Percentiles rank a stretch among this genome's conserved stretches.
phyloP scores from a whole-genome alignment of 2,888 invertebrate genomes.

The Meghimatium bilineatum region DNA sequence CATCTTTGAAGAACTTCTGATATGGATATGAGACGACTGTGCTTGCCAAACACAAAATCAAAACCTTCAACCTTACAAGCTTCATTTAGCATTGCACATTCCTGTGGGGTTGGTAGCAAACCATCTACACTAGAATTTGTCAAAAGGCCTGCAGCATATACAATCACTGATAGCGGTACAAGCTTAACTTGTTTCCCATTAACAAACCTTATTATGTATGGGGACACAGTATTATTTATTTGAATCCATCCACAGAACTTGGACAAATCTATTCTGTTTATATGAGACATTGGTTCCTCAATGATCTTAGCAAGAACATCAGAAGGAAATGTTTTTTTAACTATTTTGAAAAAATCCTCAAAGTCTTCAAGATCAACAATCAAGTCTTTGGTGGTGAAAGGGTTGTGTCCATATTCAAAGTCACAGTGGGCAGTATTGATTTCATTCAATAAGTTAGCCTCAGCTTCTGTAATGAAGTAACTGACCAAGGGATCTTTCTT shows the following conservation, averaged over 20 bases:
- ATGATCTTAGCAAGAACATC: conserved; percentile 56
- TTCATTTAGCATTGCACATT: conserved; percentile 69
- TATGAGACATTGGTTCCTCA: conserved; percentile 44
- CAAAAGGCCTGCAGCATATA: conserved; percentile 72
- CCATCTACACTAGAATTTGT: conserved; percentile 63
- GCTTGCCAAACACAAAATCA: conserved; percentile 70
- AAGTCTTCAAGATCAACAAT: conserved; percentile 93
- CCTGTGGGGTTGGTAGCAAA: conserved; percentile 63
- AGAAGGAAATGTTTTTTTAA: conserved; percentile 78
- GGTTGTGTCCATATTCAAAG: conserved; percentile 90
- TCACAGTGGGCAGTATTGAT: conserved; percentile 95
- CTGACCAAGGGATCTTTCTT: conserved; percentile 92
- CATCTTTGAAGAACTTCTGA: conserved; percentile 61
- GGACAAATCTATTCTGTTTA: conserved; percentile 48
- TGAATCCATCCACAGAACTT: conserved; percentile 72
- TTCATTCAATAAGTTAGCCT: conserved; percentile 92
- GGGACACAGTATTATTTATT: conserved; percentile 91
- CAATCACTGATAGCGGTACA: conserved; percentile 84
- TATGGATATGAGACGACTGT: conserved; percentile 68
- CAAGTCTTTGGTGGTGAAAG: conserved; percentile 91
- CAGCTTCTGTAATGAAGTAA: conserved; percentile 93
- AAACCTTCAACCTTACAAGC: conserved; percentile 71
- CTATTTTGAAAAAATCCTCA: conserved; percentile 89
- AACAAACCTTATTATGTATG: conserved; percentile 88
- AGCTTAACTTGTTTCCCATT: conserved; percentile 81